Evolutionary conservation across 2,888 invertebrate genomes (phyloP), one percentile per base, ranked within the genome.

Genomic region (Teleiodes luculella): DNA sequence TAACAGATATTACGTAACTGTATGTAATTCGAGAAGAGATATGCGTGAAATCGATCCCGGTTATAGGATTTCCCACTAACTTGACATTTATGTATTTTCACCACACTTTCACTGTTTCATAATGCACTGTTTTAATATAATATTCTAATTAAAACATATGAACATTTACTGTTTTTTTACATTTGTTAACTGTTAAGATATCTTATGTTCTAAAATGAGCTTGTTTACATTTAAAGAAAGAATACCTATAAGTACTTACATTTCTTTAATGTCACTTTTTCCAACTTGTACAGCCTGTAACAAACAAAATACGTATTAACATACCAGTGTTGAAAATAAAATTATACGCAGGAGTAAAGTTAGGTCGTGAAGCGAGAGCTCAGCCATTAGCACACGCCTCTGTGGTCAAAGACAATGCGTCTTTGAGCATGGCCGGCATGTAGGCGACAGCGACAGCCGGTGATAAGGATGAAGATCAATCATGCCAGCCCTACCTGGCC

Each of bases 391-490:
- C 72, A 74, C 72, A 79, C 72, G 75, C 70, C 74, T 77, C 68
- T 68, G 66, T 74, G 74, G 69, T 63, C 73, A 70, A 66, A 80
- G 80, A 88, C 87, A 87, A 85, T 87, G 77, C 76, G 76, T 74
- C 86, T 88, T 89, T 88, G 88, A 87, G 79, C 20, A 16, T 18
- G 10, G 85, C 87, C 89, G 87, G 86, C 80, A 78, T 77, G 81
- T 82, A 83, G 86, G 84, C 83, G 86, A 86, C 86, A 80, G 74
- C 39, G 18, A 10, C 39, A 18, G 71, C 75, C 71, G 69, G 72
- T 86, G 89, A 88, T 88, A 88, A 87, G 86, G 78, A 76, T 68
- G 69, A 77, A 84, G 85, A 89, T 89, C 89, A 87, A 89, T 89
- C 89, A 89, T 86, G 74, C 72, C 71, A 72, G 84, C 81, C 85